These are phyloP conservation scores for Clarias fuscus DNA, from an alignment of 2,797 vertebrate genomes.

Conservation along the genomic window DNA sequence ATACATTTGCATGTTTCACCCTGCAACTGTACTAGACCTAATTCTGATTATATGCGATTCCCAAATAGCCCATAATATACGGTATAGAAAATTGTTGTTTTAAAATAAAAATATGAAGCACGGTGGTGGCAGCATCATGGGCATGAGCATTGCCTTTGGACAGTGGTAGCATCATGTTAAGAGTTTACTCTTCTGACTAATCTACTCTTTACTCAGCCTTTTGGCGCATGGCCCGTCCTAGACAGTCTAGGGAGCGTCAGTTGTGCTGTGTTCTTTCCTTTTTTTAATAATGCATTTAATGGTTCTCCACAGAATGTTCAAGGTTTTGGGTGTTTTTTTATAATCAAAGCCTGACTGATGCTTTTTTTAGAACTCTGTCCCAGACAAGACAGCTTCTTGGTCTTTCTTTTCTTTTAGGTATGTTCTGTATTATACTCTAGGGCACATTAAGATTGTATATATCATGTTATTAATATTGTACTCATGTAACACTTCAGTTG, in stretches of 20 bases:
- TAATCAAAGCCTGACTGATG: neutral
- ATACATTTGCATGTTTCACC: neutral
- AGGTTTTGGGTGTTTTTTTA: neutral
- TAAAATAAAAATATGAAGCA: neutral
- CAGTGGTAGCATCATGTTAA: neutral
- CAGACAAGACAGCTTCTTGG: neutral
- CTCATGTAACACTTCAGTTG: neutral
- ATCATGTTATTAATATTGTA: neutral
- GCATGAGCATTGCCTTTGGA: too few species aligned
- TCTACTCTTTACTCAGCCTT: neutral
- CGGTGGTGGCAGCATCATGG: neutral
- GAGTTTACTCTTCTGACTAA: neutral
- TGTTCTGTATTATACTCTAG: neutral
- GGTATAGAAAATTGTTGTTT: neutral
- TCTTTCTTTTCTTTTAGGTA: neutral
- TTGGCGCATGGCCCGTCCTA: neutral
- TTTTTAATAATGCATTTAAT: slow-evolving; percentile 6
- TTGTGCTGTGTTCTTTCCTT: neutral
- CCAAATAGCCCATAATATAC: neutral
- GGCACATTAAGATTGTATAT: too few species aligned
- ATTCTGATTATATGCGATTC: neutral
- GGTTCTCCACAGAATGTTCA: neutral
- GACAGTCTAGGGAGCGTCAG: neutral
- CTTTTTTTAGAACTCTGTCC: neutral
- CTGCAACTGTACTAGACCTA: neutral